These are phyloP conservation scores for Drosophila mauritiana DNA, from an alignment of 1,140 invertebrate species.

Conservation along the genomic window DNA sequence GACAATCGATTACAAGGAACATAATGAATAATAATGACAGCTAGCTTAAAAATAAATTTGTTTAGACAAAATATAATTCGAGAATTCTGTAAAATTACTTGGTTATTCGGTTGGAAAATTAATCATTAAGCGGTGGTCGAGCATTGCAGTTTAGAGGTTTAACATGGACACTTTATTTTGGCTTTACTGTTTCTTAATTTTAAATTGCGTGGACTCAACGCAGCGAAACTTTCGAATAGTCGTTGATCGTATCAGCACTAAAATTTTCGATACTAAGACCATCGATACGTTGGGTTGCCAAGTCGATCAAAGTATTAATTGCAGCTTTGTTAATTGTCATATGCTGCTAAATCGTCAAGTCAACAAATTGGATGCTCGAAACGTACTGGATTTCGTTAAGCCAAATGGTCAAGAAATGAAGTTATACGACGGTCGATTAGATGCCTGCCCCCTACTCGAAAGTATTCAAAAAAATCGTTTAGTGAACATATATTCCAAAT, in stretches of 20 bases:
- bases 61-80: not conserved
- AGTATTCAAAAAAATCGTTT: slow-evolving; percentile 43
- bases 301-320: slow-evolving; percentile 28
- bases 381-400: slow-evolving; percentile 30
- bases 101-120: slow-evolving; percentile 10
- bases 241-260: slow-evolving; percentile 26
- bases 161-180: slow-evolving; percentile 31
- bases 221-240: slow-evolving; percentile 38
- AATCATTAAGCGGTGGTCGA: not conserved
- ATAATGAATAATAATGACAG: no score
- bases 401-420: slow-evolving; percentile 21
- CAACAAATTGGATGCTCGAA: slow-evolving; percentile 1
- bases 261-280: slow-evolving; percentile 16
- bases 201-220: slow-evolving; percentile 1
- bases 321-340: slow-evolving; percentile 34
- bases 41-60: not conserved
- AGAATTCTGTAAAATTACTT: not conserved
- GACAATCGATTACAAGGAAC: no score
- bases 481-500: slow-evolving; percentile 25
- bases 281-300: slow-evolving; percentile 28
- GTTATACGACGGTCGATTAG: slow-evolving; percentile 22
- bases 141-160: slow-evolving; percentile 5
- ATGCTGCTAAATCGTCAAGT: slow-evolving; percentile 28
- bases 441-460: slow-evolving; percentile 37
- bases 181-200: slow-evolving; percentile 11